Evolutionary conservation across 2,797 vertebrate genomes (phyloP), one percentile per base, ranked within the genome.

Genomic region (Heliangelus exortis): DNA sequence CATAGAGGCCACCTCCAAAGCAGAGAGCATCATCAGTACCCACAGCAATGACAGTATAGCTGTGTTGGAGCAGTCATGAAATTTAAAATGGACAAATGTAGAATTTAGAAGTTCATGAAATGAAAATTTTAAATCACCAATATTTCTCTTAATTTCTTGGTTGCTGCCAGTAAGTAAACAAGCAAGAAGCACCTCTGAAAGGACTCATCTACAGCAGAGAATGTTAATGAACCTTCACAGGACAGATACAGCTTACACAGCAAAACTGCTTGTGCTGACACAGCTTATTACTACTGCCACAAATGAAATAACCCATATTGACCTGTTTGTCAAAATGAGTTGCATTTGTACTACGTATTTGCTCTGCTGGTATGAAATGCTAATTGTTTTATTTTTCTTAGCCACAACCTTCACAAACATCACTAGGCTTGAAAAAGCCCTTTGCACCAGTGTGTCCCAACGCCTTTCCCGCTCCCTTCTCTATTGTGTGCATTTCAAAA

Each of bases 221-320:
- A 92, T 58, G 61, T 90, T 92, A 93, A 74, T 20, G 9, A 85
- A 66, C 18, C 48, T 41, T 72, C 41, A n/a, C 25, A 41, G 41
- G 57, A 54, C 29, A 63, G 28, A 63, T 22, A 61, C 3, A 82
- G 85, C 66, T 90, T 89, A 85, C 79, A 47, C 68, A 93, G 85
- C 79, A 69, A 62, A 65, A n/a, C 51, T 63, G 28, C 12, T 54
- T 59, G 54, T 53, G 92, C 77, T 91, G 89, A 80, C 80, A 68
- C 65, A 88, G 65, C 53, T 88, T 92, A 51, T 74, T 91, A 63
- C 34, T 62, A 48, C 48, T 74, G 57, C 65, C 53, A 80, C 33
- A 12, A 86, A 88, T 62, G 61, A 94, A 91, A 93, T 55, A 90
- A 86, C 31, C 39, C 80, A 26, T 59, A 92, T 67, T 80, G 90